Evolutionary conservation across 2,888 invertebrate genomes (phyloP), one percentile per base, ranked within the genome.

Genomic region (Trilocha varians): DNA sequence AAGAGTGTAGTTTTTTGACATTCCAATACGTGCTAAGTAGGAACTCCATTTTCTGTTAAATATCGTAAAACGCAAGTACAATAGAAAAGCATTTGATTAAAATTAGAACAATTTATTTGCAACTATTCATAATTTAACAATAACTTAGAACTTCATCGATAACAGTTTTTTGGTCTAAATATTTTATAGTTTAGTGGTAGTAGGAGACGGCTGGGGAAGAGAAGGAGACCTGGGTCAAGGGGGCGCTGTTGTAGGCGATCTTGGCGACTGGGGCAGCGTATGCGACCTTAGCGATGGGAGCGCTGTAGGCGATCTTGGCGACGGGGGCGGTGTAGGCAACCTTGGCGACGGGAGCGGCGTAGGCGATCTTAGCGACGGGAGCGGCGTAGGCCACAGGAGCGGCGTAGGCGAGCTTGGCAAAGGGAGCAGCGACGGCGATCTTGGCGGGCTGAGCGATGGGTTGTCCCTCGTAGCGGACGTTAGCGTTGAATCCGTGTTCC

Each of bases 401-500:
- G 15, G 62, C 49, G 47, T 59, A 55, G 35, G 50, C 40, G 18
- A 50, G 9, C 41, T 52, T 52, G n/a, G n/a, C n/a, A n/a, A n/a
- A n/a, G n/a, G n/a, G n/a, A 15, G 41, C 41, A 8, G 59, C 58
- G 42, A 59, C 59, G 3, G 55, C 46, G 11, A 55, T 42, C 40
- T 55, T 55, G n/a, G 54, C 50, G 9, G 62, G 54, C 17, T 62
- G 53, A 49, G 62, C 39, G 18, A 43, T 53, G 25, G 79, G 72
- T 17, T 73, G 68, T 8, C 83, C 82, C 49, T 86, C 83, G 55
- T 83, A 82, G 32, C 77, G 74, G 14, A 85, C 85, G 47, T 65
- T 55, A 32, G 86, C 84, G 64, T 79, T 83, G 72, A 85, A 86
- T 32, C 86, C 86, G 58, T 76, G 58, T 45, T 59, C 70, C 42